Evolutionary conservation across 1,140 invertebrate genomes (phyloP).

Genomic region (Orchesella cincta): DNA sequence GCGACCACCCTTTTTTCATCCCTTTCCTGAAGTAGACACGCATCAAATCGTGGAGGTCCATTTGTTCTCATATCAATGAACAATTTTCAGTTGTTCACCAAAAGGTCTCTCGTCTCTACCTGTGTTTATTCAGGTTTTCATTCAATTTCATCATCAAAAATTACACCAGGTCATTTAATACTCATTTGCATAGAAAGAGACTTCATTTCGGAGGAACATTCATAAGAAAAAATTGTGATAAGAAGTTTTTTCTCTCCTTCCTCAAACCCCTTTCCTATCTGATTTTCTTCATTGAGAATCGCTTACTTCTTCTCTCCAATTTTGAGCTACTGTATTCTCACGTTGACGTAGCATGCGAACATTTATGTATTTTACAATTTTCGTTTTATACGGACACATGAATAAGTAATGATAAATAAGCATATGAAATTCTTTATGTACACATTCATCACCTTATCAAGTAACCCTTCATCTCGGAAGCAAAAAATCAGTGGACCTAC

Average conservation of each 20-base stretch:
- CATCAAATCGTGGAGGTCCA: not conserved
- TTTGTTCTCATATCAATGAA: not conserved
- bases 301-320: not conserved
- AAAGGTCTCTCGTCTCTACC: not conserved
- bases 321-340: not conserved
- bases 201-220: not conserved
- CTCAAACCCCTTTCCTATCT: not conserved
- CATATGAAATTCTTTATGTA: not conserved
- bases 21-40: not conserved
- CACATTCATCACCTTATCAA: not conserved
- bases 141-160: constrained; percentile 6
- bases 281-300: not conserved
- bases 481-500: not conserved
- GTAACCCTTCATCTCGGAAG: not conserved
- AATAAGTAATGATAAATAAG: not conserved
- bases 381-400: not conserved
- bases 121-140: constrained; percentile 8
- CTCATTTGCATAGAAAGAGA: constrained; percentile 6
- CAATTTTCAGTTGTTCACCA: not conserved
- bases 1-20: not conserved
- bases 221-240: not conserved
- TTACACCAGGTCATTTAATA: constrained; percentile 3
- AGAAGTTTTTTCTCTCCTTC: not conserved
- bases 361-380: not conserved
- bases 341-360: not conserved